phyloP scores from a whole-genome alignment of 2,888 invertebrate species.

The Tetragonula carbonaria region DNA sequence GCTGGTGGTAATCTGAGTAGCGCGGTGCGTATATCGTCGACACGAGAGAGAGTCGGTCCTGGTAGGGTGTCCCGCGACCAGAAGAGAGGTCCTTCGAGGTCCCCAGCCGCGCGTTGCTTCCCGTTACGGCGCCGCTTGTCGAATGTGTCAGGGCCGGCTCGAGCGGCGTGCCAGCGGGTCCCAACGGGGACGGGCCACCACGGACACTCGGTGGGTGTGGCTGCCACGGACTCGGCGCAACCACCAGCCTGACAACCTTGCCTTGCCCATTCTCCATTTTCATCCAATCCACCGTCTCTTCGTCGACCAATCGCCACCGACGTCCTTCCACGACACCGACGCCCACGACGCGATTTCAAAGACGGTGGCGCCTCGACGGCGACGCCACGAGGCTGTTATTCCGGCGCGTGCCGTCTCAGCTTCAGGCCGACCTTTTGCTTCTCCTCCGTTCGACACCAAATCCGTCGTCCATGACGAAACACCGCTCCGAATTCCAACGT shows the following conservation, averaged over 20 bases:
- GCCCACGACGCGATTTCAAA: conserved; percentile 55
- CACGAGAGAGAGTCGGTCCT: conserved; percentile 62
- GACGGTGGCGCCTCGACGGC: conserved; percentile 80
- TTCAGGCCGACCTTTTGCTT: conserved; percentile 48
- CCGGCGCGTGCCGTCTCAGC: conserved; percentile 76
- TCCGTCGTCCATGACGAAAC: no score
- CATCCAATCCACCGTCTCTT: conserved; percentile 51
- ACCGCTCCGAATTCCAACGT: no score
- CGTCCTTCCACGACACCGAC: conserved; percentile 58
- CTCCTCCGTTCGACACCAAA: conserved; percentile 22
- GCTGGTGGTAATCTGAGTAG: conserved; percentile 61
- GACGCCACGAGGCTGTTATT: conserved; percentile 76
- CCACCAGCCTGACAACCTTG: conserved; percentile 56
- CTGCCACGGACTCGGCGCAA: conserved; percentile 62
- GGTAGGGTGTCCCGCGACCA: conserved; percentile 71
- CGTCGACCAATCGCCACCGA: conserved; percentile 50
- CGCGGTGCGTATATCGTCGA: conserved; percentile 65
- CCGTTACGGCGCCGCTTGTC: conserved; percentile 84
- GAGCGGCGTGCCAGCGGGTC: conserved; percentile 81
- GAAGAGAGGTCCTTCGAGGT: conserved; percentile 78
- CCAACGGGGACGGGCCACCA: conserved; percentile 80
- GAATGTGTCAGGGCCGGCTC: conserved; percentile 83
- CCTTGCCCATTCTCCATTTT: conserved; percentile 66
- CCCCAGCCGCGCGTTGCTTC: conserved; percentile 84
- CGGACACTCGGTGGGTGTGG: conserved; percentile 67